A percentile compares a stretch with the other conserved stretches of the same genome.
Conservation (phyloP, 2,797 vertebrate genomes). For the Tokudaia tokunoshimensis region DNA sequence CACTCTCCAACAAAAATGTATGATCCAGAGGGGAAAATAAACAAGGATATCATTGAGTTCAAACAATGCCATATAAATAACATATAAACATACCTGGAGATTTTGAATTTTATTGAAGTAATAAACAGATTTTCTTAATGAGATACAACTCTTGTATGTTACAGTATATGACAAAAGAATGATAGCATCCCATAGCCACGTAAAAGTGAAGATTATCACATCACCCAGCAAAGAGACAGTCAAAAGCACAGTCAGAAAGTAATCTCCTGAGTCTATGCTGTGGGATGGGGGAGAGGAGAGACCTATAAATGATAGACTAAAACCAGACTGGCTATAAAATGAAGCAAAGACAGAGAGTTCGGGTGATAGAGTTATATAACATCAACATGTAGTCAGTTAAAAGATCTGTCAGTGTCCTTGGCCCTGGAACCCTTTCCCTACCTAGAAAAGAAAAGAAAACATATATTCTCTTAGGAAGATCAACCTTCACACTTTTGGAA, state of each 20-base stretch:
- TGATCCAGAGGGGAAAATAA: not conserved
- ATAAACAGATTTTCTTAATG: conserved; percentile 14
- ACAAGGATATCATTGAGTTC: not conserved
- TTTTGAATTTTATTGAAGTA: not conserved
- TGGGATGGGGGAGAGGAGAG: not conserved
- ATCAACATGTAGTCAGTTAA: not conserved
- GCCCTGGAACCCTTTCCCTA: not conserved
- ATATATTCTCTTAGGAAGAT: not conserved
- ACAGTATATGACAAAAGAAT: not conserved
- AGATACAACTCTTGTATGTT: not conserved
- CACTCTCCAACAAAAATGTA: not conserved
- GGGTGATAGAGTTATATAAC: not conserved
- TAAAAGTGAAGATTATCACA: not conserved
- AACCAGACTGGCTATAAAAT: not conserved
- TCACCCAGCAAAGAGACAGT: not conserved
- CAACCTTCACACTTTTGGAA: not conserved
- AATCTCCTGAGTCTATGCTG: not conserved
- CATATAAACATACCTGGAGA: not conserved
- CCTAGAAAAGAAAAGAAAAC: not conserved
- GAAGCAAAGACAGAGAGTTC: not conserved
- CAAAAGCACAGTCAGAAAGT: not conserved
- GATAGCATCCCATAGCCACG: not conserved
- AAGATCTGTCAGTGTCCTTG: not conserved
- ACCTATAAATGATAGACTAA: not conserved
- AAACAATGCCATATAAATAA: conserved; percentile 30